Conservation (phyloP, 2,888 invertebrate genomes). For the Minunthozetes semirufus region DNA sequence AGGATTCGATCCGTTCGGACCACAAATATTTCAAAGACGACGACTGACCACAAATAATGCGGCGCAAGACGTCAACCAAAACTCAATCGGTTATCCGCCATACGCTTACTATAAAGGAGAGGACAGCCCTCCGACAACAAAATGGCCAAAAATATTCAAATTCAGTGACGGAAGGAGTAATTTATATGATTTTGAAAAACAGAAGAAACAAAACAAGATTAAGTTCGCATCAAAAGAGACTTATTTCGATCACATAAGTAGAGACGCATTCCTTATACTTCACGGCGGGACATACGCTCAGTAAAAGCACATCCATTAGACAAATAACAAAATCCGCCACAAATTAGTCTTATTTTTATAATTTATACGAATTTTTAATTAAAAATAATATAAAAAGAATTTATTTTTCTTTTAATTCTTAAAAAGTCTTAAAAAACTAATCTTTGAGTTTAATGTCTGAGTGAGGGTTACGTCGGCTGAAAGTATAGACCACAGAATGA, state of each 20-base stretch:
- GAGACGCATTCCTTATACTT: conserved; percentile 39
- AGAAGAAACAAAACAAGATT: conserved; percentile 38
- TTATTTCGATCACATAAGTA: conserved; percentile 32
- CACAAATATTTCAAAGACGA: conserved; percentile 31
- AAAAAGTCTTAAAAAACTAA: not conserved
- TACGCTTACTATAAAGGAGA: conserved; percentile 33
- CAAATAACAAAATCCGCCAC: not conserved
- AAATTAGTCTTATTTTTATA: not conserved
- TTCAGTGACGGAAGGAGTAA: conserved; percentile 39
- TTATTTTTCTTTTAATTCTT: not conserved
- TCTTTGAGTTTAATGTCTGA: not conserved
- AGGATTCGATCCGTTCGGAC: conserved; percentile 13
- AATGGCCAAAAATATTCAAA: conserved; percentile 40
- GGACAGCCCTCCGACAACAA: conserved; percentile 5
- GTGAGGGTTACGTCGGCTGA: not conserved
- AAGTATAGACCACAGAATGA: conserved; percentile 61
- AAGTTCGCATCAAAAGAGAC: conserved; percentile 34
- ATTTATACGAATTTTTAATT: conserved; percentile 18
- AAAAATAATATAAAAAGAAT: not conserved
- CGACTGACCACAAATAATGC: conserved; percentile 14
- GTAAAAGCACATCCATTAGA: not conserved
- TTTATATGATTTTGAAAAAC: conserved; percentile 39
- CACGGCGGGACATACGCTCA: conserved; percentile 39
- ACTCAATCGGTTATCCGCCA: conserved; percentile 35
- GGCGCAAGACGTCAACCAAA: conserved; percentile 21